Evolutionary conservation across 2,888 invertebrate species (phyloP).

Genomic region (Sphecodes monilicornis): DNA sequence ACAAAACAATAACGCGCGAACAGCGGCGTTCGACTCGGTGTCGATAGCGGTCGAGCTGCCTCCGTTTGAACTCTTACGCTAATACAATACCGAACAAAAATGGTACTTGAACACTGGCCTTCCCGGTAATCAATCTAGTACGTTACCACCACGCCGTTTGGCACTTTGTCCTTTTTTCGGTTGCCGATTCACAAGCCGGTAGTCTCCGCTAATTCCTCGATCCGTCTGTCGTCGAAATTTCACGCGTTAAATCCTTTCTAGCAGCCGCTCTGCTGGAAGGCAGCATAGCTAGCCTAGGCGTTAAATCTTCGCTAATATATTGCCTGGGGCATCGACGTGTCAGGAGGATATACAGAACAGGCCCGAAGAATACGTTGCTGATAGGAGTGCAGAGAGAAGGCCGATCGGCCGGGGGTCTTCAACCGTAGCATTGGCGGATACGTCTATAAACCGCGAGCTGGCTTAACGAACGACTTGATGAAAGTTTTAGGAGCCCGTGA

Average conservation of each 20-base stretch:
- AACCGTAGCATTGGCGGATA: conserved; percentile 32
- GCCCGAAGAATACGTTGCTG: conserved; percentile 26
- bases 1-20: too few species aligned
- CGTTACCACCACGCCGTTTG: too few species aligned
- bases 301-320: conserved; percentile 29
- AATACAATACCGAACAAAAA: too few species aligned
- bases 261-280: not conserved
- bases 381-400: not conserved
- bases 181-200: not conserved
- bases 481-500: conserved; percentile 65
- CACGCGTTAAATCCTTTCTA: conserved; percentile 26
- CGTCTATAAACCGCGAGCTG: conserved; percentile 63
- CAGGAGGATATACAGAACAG: not conserved
- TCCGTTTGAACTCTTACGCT: too few species aligned
- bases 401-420: conserved; percentile 41
- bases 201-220: conserved; percentile 26
- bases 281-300: not conserved
- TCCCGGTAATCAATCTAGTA: too few species aligned
- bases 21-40: too few species aligned
- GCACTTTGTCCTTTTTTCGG: too few species aligned
- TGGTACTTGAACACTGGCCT: too few species aligned
- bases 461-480: conserved; percentile 72
- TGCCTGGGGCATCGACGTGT: not conserved
- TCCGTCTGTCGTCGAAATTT: conserved; percentile 22
- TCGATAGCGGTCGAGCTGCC: too few species aligned